These are phyloP conservation scores for Harlomillsia oculata DNA, from an alignment of 1,140 invertebrate species.

Conservation along the genomic window DNA sequence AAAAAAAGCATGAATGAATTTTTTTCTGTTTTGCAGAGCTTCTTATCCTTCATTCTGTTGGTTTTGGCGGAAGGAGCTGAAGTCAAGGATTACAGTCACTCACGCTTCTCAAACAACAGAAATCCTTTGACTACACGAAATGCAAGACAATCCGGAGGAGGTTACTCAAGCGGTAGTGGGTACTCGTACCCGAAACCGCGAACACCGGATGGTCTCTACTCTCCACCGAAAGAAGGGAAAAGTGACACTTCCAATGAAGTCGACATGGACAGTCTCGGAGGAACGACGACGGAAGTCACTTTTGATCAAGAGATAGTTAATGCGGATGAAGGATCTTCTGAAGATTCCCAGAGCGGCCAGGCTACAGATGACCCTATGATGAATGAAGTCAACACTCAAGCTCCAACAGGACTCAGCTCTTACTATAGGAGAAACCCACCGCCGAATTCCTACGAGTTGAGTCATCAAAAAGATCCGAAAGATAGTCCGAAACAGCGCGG, in stretches of 20 bases:
- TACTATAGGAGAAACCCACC: not conserved
- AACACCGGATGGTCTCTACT: too few species aligned
- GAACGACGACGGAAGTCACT: constrained; percentile 6
- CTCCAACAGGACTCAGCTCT: not conserved
- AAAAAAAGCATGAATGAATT: too few species aligned
- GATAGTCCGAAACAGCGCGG: too few species aligned
- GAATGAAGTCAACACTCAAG: not conserved
- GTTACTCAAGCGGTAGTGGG: too few species aligned
- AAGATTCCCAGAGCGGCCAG: constrained; percentile 4
- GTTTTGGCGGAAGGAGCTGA: too few species aligned
- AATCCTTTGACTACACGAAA: too few species aligned
- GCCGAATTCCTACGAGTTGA: not conserved
- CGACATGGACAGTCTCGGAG: not conserved
- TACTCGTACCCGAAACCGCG: too few species aligned
- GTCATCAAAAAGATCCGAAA: not conserved
- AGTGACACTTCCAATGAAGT: constrained; percentile 1
- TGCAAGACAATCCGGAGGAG: too few species aligned
- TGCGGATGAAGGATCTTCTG: constrained; percentile 14
- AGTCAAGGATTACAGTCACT: too few species aligned
- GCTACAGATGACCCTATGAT: not conserved
- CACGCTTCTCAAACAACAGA: too few species aligned
- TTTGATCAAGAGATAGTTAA: constrained; percentile 1
- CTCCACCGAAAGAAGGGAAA: constrained; percentile 13
- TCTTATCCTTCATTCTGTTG: too few species aligned
- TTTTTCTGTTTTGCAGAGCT: too few species aligned